These are phyloP conservation scores for Paralinhomoeus sp. DNA, from an alignment of 2,888 invertebrate species.

Conservation along the genomic window DNA sequence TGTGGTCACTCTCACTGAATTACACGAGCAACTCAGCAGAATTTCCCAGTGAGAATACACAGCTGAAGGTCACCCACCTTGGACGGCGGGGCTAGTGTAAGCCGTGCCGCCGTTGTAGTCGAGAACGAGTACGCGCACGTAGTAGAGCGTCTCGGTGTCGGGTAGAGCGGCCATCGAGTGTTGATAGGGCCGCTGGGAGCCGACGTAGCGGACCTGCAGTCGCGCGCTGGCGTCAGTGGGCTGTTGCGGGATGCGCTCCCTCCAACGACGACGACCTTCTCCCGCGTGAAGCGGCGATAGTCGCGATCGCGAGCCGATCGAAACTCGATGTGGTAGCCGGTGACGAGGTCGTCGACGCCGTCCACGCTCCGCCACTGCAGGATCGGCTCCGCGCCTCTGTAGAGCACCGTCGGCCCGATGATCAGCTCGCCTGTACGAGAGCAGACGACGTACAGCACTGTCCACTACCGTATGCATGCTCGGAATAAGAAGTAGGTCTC, in stretches of 20 bases:
- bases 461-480: too few species aligned
- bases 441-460: too few species aligned
- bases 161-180: conserved; percentile 19
- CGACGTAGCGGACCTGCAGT: conserved; percentile 11
- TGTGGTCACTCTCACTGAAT: too few species aligned
- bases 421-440: conserved; percentile 15
- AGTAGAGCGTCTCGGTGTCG: conserved; percentile 13
- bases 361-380: conserved; percentile 19
- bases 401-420: conserved; percentile 18
- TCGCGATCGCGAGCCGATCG: background rate
- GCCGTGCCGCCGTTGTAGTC: conserved; percentile 17
- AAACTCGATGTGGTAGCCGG: conserved; percentile 16
- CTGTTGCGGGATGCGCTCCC: background rate
- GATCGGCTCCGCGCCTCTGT: conserved; percentile 16
- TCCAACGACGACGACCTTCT: too few species aligned
- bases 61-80: too few species aligned
- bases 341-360: conserved; percentile 17
- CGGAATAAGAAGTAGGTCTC: too few species aligned
- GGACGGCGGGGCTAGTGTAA: conserved; percentile 18
- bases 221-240: background rate
- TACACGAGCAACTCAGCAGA: too few species aligned
- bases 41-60: too few species aligned
- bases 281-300: too few species aligned
- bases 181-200: conserved; percentile 22
- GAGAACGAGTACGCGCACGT: conserved; percentile 6